Conservation (phyloP, 2,113 vertebrate species). For the Rhabdomys dilectus region DNA sequence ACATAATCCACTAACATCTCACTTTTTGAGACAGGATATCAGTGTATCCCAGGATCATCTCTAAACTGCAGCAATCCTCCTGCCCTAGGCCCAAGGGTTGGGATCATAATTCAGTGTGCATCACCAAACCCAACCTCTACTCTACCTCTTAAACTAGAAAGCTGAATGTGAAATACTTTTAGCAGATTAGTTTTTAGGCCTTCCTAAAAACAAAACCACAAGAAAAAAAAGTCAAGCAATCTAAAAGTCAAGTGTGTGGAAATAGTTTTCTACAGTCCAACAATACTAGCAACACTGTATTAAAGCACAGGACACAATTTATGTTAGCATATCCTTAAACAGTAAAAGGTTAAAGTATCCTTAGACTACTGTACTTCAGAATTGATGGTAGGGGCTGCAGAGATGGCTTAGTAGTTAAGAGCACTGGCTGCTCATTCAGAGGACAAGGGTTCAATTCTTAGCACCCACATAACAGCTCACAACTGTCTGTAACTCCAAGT, state of each 20-base stretch:
- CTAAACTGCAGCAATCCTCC: neutral
- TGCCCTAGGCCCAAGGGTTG: neutral
- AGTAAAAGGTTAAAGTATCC: conserved; percentile 25
- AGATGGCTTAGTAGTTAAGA: neutral
- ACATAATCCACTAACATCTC: neutral
- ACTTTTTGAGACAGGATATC: neutral
- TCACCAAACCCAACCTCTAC: neutral
- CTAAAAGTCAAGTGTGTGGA: conserved; percentile 33
- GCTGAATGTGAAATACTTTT: conserved; percentile 47
- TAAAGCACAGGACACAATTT: conserved; percentile 42
- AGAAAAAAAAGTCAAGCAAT: conserved; percentile 51
- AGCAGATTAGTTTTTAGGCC: neutral
- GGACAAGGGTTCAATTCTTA: neutral
- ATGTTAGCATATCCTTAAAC: conserved; percentile 23
- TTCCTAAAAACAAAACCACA: conserved; percentile 40
- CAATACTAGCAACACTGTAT: conserved; percentile 8
- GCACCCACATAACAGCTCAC: neutral
- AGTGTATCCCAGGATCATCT: neutral
- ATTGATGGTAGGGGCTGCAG: neutral
- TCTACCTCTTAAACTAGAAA: conserved; percentile 29
- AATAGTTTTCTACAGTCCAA: neutral
- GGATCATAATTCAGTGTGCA: neutral
- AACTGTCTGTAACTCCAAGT: neutral
- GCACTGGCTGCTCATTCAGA: neutral
- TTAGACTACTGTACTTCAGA: conserved; percentile 47